Base-by-base conservation (phyloP, 2,113 vertebrate species). In the Sisor rabdophorus region DNA sequence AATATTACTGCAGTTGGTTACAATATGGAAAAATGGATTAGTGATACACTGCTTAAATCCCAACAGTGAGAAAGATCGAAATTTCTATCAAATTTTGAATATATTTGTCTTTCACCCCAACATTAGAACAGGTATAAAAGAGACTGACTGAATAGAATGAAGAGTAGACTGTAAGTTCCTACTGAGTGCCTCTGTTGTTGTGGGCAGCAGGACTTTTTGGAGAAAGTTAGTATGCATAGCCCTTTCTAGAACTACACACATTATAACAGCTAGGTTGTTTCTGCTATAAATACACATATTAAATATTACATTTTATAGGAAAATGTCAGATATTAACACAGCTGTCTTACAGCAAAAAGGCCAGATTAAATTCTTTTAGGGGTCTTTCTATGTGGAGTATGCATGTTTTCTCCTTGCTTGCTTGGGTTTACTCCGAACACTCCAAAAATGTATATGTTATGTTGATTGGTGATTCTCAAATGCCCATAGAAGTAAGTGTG, bases 101-200 rank as follows among this genome's bases (percentile, higher is more conserved):
- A 56, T 56, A 11, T 71, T 48, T 67, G 40, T 26, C 20, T 56
- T n/a, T 3, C 11, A 64, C 32, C n/a, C n/a, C n/a, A n/a, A n/a
- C n/a, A 52, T 15, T 28, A 44, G 53, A 40, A 30, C 4, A 20
- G 48, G 50, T 40, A 7, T 54, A 11, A 44, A 22, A 54, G 30
- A 32, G 61, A 75, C 48, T 22, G 22, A 28, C 30, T 4, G 12
- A 30, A 24, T 61, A 72, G 1, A 20, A 40, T 15, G 59, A 48
- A 76, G 54, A 69, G 32, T 60, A 47, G 5, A 36, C 16, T 30
- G 28, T 52, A 50, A 55, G 71, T 76, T 44, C 24, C 26, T 4
- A 47, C 65, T 78, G 44, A 32, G 20, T 30, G 59, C 70, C 26
- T 60, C 40, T 59, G 47, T 74, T 59, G 47, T 74, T 26, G 48